Evolutionary conservation across 2,113 vertebrate genomes (phyloP).

Genomic region (Trochalopteron elliotii): DNA sequence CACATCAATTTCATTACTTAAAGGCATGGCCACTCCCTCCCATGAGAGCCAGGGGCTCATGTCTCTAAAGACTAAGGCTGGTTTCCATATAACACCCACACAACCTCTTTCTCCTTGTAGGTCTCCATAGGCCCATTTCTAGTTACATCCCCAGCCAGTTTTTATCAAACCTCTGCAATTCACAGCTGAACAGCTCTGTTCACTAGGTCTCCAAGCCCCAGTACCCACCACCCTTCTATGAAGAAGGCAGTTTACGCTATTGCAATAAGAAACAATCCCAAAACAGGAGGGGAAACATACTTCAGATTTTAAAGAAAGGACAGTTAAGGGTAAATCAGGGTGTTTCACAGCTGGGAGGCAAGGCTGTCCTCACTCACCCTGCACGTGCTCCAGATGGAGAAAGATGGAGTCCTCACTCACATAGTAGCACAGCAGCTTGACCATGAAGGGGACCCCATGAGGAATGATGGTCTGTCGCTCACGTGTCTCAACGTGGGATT

Average conservation of each 20-base stretch:
- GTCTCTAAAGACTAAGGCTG: background rate
- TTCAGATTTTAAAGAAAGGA: background rate
- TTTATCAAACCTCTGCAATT: background rate
- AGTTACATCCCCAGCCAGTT: background rate
- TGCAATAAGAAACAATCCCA: background rate
- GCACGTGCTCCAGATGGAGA: constrained; percentile 89
- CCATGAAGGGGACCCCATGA: constrained; percentile 94
- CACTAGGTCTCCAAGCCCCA: background rate
- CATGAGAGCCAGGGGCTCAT: background rate
- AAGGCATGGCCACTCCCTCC: background rate
- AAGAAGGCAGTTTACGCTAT: background rate
- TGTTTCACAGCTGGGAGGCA: background rate
- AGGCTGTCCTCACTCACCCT: constrained; percentile 77
- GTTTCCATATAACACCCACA: background rate
- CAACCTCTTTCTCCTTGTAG: background rate
- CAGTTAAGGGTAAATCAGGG: background rate
- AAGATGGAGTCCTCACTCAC: constrained; percentile 93
- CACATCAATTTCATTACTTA: background rate
- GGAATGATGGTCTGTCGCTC: constrained; percentile 92
- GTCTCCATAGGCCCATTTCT: background rate
- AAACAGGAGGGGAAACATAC: background rate
- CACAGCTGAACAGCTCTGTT: background rate
- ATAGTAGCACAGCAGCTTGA: constrained; percentile 89
- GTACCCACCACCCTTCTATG: background rate
- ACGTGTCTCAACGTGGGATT: constrained; percentile 83